Evolutionary conservation across 2,797 vertebrate species (phyloP), one percentile per base, ranked within the genome.

Genomic region (Neosalanx taihuensis): DNA sequence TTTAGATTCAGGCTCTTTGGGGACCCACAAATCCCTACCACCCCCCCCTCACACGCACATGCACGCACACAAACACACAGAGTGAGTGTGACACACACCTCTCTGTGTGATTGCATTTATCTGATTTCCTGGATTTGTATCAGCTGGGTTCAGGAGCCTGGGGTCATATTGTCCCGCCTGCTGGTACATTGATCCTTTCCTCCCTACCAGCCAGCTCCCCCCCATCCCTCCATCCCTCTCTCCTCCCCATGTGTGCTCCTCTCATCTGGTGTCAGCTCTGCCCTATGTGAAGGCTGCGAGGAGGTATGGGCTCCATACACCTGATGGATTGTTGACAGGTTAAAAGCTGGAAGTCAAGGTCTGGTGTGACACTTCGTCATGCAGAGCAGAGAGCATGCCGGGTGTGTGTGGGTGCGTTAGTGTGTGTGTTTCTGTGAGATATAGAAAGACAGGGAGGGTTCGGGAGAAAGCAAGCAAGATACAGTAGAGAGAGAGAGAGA

Each of bases 161-260:
- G 49, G 17, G 65, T 29, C 17, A 56, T n/a, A 53, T 30, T 67
- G 49, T 46, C 46, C 65, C 64, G 49, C 64, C 26, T 67, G 65
- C 41, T 53, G 65, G 49, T 7, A 31, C 49, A 67, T 67, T 67
- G 65, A 67, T 59, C 56, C 13, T 62, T 15, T 62, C 37, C 69
- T 62, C 18, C 26, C 18, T 17, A 29, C 35, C 37, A 33, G 1
- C 23, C 30, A 6, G 29, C 64, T 41, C 17, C 26, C 64, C 12
- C 13, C 67, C 26, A 9, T 37, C 64, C 26, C 46, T 30, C 64
- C 20, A 9, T 49, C 51, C 20, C 9, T 56, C 7, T 10, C 29
- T 64, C n/a, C 62, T 57, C 53, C 29, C 29, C 1, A 18, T 46
- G n/a, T 51, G 15, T 35, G 4, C 29, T 17, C 15, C 62, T 17